phyloP scores from a whole-genome alignment of 2,113 vertebrate genomes.

The Struthio camelus region DNA sequence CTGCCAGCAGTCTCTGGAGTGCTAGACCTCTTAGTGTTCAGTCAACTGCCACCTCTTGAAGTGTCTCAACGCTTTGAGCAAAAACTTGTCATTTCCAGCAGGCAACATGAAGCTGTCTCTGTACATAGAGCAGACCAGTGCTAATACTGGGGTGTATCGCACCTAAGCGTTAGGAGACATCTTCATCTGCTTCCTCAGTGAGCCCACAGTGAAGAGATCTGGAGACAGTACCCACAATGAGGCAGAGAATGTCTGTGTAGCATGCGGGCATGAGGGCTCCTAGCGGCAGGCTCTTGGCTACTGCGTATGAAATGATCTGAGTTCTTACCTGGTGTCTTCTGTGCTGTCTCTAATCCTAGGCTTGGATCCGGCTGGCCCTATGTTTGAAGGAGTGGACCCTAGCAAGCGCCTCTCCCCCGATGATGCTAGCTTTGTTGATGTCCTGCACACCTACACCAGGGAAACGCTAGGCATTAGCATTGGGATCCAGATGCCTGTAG shows the following conservation, averaged over 20 bases:
- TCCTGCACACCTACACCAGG: conserved; percentile 92
- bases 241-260: background rate
- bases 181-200: background rate
- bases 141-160: fast-evolving
- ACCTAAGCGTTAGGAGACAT: fast-evolving
- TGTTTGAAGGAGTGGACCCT: conserved; percentile 90
- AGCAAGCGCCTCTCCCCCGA: conserved; percentile 89
- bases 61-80: background rate
- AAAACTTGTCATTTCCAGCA: background rate
- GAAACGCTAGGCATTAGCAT: conserved; percentile 93
- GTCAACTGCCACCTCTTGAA: background rate
- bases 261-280: background rate
- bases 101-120: background rate
- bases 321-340: background rate
- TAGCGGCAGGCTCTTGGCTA: background rate
- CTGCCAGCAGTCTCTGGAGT: background rate
- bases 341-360: conserved; percentile 68
- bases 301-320: background rate
- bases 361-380: conserved; percentile 94
- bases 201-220: background rate
- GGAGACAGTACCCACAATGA: fast-evolving
- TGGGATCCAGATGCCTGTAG: conserved; percentile 93
- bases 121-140: background rate
- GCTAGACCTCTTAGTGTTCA: background rate
- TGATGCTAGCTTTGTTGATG: conserved; percentile 94